Evolutionary conservation across 92 coral and sea anemone genomes (phyloP).

Genomic region (Palythoa heliodiscus): DNA sequence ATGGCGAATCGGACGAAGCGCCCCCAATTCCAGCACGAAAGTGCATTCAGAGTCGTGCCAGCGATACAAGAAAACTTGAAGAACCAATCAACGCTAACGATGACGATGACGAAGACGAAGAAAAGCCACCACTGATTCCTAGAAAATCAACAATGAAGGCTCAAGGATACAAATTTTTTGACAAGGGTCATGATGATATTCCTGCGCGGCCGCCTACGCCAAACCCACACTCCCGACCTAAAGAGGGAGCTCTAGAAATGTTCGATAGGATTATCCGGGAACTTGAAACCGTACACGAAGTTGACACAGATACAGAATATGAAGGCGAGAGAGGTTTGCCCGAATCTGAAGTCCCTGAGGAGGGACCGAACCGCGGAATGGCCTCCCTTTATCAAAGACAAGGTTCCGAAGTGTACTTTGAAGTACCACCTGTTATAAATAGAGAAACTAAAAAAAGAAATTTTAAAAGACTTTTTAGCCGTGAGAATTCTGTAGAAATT

Average conservation of each 20-base stretch:
- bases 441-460: slow-evolving; percentile 27
- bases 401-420: slow-evolving; percentile 22
- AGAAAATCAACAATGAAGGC: slow-evolving; percentile 8
- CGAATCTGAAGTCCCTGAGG: neutral
- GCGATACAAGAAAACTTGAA: neutral
- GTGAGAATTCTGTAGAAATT: slow-evolving; percentile 34
- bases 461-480: slow-evolving; percentile 2
- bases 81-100: neutral
- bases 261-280: slow-evolving; percentile 41
- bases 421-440: slow-evolving; percentile 14
- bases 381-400: neutral
- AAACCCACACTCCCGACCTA: neutral
- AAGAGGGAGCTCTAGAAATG: slow-evolving; percentile 25
- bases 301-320: slow-evolving; percentile 19
- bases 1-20: neutral
- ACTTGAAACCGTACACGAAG: slow-evolving; percentile 42
- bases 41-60: neutral
- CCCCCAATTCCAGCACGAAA: slow-evolving; percentile 2
- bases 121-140: slow-evolving; percentile 34
- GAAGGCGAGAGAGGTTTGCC: neutral
- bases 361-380: neutral
- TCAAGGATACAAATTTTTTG: slow-evolving; percentile 3
- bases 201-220: neutral
- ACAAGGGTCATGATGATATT: neutral
- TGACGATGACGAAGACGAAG: slow-evolving; percentile 9